Evolutionary conservation across 2,888 invertebrate species (phyloP).

Genomic region (Microdon myrmicae): DNA sequence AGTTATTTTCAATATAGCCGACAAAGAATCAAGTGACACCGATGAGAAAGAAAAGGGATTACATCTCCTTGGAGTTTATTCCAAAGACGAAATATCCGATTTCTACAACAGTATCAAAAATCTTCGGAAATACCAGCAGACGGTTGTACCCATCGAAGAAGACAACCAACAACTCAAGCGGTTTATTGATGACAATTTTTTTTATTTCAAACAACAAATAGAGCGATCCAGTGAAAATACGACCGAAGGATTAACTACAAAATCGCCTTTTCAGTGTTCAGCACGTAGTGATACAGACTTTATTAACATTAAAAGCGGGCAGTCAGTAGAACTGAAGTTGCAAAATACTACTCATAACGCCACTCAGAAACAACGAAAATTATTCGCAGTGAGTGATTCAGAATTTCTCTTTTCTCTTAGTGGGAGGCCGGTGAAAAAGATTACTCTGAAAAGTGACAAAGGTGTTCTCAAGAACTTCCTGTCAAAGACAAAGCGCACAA

Average conservation of each 20-base stretch:
- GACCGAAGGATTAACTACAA: constrained; percentile 25
- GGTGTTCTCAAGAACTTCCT: constrained; percentile 63
- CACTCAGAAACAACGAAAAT: constrained; percentile 55
- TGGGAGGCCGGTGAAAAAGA: constrained; percentile 55
- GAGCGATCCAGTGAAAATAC: constrained; percentile 33
- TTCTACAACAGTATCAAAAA: constrained; percentile 57
- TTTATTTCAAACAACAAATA: constrained; percentile 64
- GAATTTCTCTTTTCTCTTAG: constrained; percentile 62
- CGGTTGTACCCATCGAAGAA: constrained; percentile 63
- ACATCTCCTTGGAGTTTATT: constrained; percentile 39
- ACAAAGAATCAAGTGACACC: constrained; percentile 17
- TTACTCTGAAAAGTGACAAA: constrained; percentile 59
- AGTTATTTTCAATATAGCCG: constrained; percentile 6
- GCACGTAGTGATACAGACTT: constrained; percentile 66
- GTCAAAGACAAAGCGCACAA: constrained; percentile 64
- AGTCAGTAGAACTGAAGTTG: constrained; percentile 48
- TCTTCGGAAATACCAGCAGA: constrained; percentile 53
- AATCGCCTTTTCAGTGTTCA: constrained; percentile 57
- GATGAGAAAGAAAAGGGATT: constrained; percentile 41
- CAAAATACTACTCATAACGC: constrained; percentile 32
- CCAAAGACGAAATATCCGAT: constrained; percentile 58
- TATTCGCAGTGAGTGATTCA: constrained; percentile 65
- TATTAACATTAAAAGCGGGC: constrained; percentile 61
- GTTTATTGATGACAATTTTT: constrained; percentile 66
- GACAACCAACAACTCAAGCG: constrained; percentile 66